These are phyloP conservation scores for Paratrypauchen microcephalus DNA, from an alignment of 2,797 vertebrate species.

Conservation along the genomic window DNA sequence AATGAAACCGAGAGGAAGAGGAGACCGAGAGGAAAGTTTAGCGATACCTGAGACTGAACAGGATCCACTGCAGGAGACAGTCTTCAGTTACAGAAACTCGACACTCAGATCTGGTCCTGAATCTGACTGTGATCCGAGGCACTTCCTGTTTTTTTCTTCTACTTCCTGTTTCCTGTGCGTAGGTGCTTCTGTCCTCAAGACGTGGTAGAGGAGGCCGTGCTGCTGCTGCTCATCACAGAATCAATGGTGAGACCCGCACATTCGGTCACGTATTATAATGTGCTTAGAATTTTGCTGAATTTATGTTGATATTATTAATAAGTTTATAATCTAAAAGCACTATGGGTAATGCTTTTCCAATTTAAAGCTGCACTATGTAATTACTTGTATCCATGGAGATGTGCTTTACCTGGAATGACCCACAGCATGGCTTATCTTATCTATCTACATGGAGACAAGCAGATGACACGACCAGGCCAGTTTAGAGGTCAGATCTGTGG, in stretches of 20 bases:
- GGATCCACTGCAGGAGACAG: slow-evolving; percentile 49
- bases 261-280: slow-evolving; percentile 9
- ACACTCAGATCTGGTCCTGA: slow-evolving; percentile 34
- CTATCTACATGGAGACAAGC: too few relatives aligned
- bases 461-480: too few relatives aligned
- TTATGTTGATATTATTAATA: neutral
- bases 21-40: slow-evolving; percentile 9
- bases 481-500: too few relatives aligned
- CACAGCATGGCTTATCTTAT: too few relatives aligned
- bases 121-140: slow-evolving; percentile 12
- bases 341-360: neutral
- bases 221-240: slow-evolving; percentile 94
- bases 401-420: too few relatives aligned
- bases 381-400: too few relatives aligned
- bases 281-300: neutral
- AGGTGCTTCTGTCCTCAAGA: slow-evolving; percentile 96
- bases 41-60: slow-evolving; percentile 48
- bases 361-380: neutral
- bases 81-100: slow-evolving; percentile 66
- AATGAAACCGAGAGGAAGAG: slow-evolving; percentile 16
- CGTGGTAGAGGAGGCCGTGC: slow-evolving; percentile 95
- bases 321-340: neutral
- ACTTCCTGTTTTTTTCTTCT: slow-evolving; percentile 47
- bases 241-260: slow-evolving; percentile 89
- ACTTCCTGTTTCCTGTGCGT: slow-evolving; percentile 60